These are phyloP conservation scores for Ochropleura plecta DNA, from an alignment of 2,888 invertebrate genomes.

Conservation along the genomic window DNA sequence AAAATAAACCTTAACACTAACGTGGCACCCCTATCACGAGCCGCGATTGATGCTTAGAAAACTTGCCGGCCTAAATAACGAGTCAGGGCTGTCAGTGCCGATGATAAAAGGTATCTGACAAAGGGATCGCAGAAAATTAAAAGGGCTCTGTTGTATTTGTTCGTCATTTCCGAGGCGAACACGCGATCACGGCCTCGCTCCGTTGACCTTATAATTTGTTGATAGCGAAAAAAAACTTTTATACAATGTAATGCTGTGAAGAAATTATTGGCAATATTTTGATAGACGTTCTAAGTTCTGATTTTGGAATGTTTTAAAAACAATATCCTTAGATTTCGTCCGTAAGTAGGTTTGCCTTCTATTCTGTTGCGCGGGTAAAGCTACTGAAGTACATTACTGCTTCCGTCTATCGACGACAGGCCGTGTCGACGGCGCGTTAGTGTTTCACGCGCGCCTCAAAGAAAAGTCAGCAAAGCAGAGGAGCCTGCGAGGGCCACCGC, in stretches of 20 bases:
- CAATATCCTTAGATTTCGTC: neutral
- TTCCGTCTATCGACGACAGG: no score
- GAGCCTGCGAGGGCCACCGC: no score
- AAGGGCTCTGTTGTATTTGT: constrained; percentile 72
- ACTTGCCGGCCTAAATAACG: constrained; percentile 62
- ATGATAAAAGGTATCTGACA: constrained; percentile 72
- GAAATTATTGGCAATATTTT: constrained; percentile 24
- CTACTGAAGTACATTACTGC: neutral
- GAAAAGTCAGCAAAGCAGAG: no score
- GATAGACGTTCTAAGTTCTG: neutral
- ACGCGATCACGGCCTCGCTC: constrained; percentile 71
- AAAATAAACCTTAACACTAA: neutral
- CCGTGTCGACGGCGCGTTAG: no score
- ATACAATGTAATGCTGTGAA: constrained; percentile 18
- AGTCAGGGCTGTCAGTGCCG: constrained; percentile 68
- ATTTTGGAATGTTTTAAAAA: neutral
- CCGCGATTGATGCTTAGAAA: constrained; percentile 60
- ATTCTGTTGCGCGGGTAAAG: neutral
- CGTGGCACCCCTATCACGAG: constrained; percentile 46
- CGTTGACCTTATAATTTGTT: constrained; percentile 64
- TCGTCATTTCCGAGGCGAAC: constrained; percentile 72
- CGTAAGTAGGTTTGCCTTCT: neutral
- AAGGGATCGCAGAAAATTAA: constrained; percentile 73
- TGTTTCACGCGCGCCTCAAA: no score
- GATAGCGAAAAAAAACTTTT: constrained; percentile 43